phyloP scores from a whole-genome alignment of 2,113 vertebrate genomes.

The Salvelinus sp. region DNA sequence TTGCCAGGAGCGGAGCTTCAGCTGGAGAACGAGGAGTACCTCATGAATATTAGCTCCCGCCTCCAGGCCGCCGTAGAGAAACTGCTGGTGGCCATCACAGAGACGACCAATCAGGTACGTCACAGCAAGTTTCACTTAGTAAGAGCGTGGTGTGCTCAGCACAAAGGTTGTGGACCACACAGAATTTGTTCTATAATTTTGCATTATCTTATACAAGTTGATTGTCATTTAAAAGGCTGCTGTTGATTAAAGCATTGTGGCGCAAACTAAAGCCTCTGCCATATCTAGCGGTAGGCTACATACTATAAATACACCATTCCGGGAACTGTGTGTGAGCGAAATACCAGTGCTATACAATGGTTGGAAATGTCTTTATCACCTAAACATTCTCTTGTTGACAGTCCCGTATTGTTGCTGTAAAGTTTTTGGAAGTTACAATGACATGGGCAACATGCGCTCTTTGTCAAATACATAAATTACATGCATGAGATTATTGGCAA shows the following conservation, averaged over 20 bases:
- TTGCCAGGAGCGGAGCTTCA: conserved; percentile 75
- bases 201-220: no score
- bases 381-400: not conserved
- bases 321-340: no score
- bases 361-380: not conserved
- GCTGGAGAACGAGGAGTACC: conserved; percentile 80
- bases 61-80: conserved; percentile 89
- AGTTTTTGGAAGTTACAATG: not conserved
- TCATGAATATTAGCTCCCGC: conserved; percentile 82
- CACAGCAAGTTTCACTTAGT: no score
- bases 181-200: no score
- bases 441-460: conserved; percentile 3
- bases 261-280: no score
- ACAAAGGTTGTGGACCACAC: no score
- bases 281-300: no score
- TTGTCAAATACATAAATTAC: conserved; percentile 39
- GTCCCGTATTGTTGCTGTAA: not conserved
- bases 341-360: not conserved
- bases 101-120: conserved; percentile 85
- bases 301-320: no score
- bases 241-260: no score
- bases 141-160: no score
- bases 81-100: conserved; percentile 86
- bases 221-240: no score
- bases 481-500: conserved; percentile 45